phyloP scores from a whole-genome alignment of 1,140 invertebrate species.

The Drosophila sproati region DNA sequence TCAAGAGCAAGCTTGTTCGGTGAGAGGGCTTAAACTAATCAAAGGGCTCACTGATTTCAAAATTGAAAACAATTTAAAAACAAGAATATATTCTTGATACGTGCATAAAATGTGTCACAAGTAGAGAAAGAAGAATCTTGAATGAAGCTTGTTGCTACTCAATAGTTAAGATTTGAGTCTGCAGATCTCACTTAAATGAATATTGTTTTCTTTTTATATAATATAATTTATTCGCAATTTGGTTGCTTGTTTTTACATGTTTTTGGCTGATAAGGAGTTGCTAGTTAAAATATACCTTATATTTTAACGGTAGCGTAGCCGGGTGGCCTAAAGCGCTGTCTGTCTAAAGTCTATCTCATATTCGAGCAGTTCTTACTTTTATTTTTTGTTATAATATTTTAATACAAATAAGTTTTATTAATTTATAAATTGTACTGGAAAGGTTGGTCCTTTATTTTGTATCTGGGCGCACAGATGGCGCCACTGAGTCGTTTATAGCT shows the following conservation, averaged over 20 bases:
- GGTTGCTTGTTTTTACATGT: too few relatives aligned
- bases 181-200: too few relatives aligned
- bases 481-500: conserved; percentile 63
- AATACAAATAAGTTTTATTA: too few relatives aligned
- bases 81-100: too few relatives aligned
- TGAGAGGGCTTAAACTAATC: neutral
- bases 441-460: neutral
- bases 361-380: neutral
- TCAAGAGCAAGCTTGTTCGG: neutral
- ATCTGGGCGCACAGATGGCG: conserved; percentile 54
- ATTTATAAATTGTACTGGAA: neutral
- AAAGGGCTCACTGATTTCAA: too few relatives aligned
- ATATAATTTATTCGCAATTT: too few relatives aligned
- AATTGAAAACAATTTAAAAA: too few relatives aligned
- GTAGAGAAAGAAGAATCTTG: too few relatives aligned
- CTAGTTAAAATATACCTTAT: neutral
- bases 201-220: too few relatives aligned
- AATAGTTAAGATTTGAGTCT: too few relatives aligned
- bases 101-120: too few relatives aligned
- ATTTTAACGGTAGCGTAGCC: conserved; percentile 14
- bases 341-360: neutral
- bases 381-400: neutral
- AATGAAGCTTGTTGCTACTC: too few relatives aligned
- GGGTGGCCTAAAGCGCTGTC: conserved; percentile 30
- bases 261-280: neutral